Base-by-base conservation (phyloP, 2,888 invertebrate species). In the Polydrusus pterygomalis region DNA sequence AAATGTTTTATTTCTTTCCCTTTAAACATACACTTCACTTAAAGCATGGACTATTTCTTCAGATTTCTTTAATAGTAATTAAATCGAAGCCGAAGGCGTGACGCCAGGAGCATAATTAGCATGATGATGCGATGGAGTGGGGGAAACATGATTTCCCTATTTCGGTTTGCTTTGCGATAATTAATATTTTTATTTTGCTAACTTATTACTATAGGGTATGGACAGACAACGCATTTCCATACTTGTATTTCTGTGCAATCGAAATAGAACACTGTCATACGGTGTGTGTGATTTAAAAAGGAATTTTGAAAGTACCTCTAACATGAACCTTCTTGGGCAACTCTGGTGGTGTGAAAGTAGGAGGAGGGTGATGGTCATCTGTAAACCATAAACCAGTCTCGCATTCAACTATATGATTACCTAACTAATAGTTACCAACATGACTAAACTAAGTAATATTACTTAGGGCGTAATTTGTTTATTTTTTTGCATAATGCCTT, bases 251-350 rank as follows among this genome's bases (percentile, higher is more conserved):
- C 15, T 34, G 64, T 77, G 77, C 69, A 64, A 38, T 45, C 38
- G 68, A 2, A 75, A 75, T 18, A 70, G 63, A 38, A 62, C 54
- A 11, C 11, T 30, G 47, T 47, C 20, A 64, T 15, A 45, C 60
- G 72, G 77, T 78, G 77, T 78, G 77, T 69, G 68, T 45, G 69
- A 70, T 34, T 43, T 62, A 47, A 34, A 34, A 34, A 70, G 70
- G 40, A 70, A 70, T 71, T 74, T 73, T 75, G 67, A 80, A 78
- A 81, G 80, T 92, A 96, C 96, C 96, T 96, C 96, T 93, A 91
- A 96, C 94, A 94, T 96, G 96, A 93, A 96, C 96, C 94, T 96
- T 95, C 95, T 97, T 97, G 92, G 97, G 97, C 93, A 97, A 95
- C 95, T 97, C 97, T 93, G 97, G 97, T 92, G 97, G 97, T 92